phyloP scores from a whole-genome alignment of 2,888 invertebrate species.

The Melinopterus prodromus region DNA sequence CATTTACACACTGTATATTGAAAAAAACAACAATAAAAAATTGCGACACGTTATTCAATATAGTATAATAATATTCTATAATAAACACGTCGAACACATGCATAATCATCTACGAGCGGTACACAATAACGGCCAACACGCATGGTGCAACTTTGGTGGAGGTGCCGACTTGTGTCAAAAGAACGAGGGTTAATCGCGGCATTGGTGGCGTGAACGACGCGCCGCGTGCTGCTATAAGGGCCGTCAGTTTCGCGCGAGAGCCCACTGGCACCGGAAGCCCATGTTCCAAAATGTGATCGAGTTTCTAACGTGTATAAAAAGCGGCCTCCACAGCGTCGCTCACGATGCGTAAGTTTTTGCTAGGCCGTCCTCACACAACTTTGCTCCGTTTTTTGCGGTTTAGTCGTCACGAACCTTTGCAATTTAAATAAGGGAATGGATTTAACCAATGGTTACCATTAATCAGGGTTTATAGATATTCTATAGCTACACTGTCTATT shows the following conservation, averaged over 20 bases:
- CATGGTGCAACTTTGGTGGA: constrained; percentile 9
- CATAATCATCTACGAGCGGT: no score
- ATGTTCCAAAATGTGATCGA: constrained; percentile 58
- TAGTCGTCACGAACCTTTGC: not conserved
- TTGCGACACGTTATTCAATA: no score
- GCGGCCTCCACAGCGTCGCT: constrained; percentile 50
- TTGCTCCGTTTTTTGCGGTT: no score
- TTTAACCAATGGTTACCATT: no score
- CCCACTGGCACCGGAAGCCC: constrained; percentile 44
- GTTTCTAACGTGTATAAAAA: constrained; percentile 53
- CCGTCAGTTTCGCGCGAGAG: constrained; percentile 57
- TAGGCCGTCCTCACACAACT: not conserved
- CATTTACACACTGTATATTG: no score
- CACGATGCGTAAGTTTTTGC: constrained; percentile 53
- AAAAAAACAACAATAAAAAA: no score
- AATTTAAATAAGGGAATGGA: not conserved
- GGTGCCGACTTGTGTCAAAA: constrained; percentile 19
- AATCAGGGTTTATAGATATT: no score
- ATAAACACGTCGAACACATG: no score
- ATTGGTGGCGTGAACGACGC: constrained; percentile 43
- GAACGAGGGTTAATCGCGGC: not conserved
- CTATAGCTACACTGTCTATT: no score
- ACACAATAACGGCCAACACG: not conserved
- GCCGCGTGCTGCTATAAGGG: constrained; percentile 51
- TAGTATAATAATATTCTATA: no score